Evolutionary conservation across 2,888 invertebrate genomes (phyloP).

Genomic region (Xiphydria camelus): DNA sequence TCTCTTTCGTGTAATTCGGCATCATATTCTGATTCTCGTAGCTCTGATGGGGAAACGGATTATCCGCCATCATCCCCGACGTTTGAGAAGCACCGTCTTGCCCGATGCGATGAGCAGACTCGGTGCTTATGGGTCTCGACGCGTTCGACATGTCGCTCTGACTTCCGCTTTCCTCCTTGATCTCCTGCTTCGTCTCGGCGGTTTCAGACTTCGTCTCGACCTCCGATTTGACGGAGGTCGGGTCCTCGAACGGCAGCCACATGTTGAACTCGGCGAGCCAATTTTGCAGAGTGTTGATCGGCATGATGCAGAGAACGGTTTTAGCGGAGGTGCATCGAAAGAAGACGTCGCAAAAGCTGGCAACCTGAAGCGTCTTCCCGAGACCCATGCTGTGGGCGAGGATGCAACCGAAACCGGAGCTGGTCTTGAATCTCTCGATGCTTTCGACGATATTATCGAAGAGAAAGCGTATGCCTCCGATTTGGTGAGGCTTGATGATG

Average conservation of each 20-base stretch:
- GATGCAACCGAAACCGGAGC: constrained; percentile 92
- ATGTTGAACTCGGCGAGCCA: constrained; percentile 97
- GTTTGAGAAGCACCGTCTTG: constrained; percentile 36
- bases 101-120: constrained; percentile 38
- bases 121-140: constrained; percentile 41
- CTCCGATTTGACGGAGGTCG: constrained; percentile 25
- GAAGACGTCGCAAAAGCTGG: constrained; percentile 96
- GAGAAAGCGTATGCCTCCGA: constrained; percentile 92
- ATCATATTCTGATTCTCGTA: constrained; percentile 40
- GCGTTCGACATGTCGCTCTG: constrained; percentile 45
- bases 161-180: constrained; percentile 49
- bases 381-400: constrained; percentile 99
- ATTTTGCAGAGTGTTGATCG: constrained; percentile 97
- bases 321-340: constrained; percentile 85
- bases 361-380: constrained; percentile 96
- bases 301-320: constrained; percentile 94
- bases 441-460: constrained; percentile 98
- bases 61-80: constrained; percentile 34
- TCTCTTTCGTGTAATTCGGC: constrained; percentile 36
- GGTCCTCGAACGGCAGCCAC: constrained; percentile 85
- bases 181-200: constrained; percentile 39
- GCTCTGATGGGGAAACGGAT: constrained; percentile 36
- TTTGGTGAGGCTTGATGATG: constrained; percentile 95
- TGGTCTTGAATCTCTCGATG: constrained; percentile 78
- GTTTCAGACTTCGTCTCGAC: constrained; percentile 36